Conservation (phyloP, 2,113 vertebrate genomes). For the Polyodon spathula region DNA sequence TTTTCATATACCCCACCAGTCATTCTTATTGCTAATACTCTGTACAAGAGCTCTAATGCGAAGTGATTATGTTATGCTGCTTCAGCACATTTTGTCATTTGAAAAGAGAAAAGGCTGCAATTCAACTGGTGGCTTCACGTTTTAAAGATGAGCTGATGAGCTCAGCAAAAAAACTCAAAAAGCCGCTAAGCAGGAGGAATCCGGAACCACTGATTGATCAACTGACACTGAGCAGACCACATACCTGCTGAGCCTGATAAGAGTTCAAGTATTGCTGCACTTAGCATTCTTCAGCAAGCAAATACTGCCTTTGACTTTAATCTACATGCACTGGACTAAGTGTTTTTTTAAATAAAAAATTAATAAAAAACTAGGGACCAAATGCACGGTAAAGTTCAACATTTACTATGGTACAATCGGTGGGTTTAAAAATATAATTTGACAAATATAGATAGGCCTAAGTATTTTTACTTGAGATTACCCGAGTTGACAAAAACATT, state of each 20-base stretch:
- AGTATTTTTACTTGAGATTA: too few relatives aligned
- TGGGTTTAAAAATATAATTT: too few relatives aligned
- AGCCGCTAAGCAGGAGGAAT: not conserved
- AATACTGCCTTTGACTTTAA: too few relatives aligned
- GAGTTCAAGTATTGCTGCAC: conserved; percentile 18
- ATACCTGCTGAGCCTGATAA: conserved; percentile 17
- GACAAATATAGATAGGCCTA: too few relatives aligned
- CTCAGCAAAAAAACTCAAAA: conserved; percentile 62
- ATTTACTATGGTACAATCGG: too few relatives aligned
- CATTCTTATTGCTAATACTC: conserved; percentile 67
- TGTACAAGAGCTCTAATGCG: conserved; percentile 65
- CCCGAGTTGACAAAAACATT: too few relatives aligned
- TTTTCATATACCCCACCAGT: conserved; percentile 45
- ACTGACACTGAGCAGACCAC: not conserved
- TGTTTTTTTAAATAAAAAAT: too few relatives aligned
- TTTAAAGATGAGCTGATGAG: conserved; percentile 56
- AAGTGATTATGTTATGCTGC: conserved; percentile 65
- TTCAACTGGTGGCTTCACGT: conserved; percentile 40
- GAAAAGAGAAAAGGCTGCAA: conserved; percentile 46
- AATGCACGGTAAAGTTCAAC: too few relatives aligned
- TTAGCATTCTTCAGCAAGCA: too few relatives aligned
- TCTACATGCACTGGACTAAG: too few relatives aligned
- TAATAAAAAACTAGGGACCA: too few relatives aligned
- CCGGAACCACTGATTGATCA: not conserved
- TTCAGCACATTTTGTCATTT: conserved; percentile 56